Conservation (phyloP, 2,888 invertebrate genomes). For the Leptopterna dolabrata region DNA sequence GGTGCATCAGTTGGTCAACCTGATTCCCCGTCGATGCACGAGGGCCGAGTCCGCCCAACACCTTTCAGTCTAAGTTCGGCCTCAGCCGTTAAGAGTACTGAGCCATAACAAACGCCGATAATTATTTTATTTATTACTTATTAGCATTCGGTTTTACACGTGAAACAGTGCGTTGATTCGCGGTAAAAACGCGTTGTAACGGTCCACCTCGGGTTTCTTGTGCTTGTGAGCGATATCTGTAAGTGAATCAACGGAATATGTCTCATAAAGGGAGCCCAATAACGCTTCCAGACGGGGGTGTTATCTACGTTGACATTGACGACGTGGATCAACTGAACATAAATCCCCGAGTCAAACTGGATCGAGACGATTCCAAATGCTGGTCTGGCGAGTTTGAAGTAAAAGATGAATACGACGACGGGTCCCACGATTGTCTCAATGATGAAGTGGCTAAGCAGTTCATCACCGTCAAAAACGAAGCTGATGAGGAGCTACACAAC, state of each 20-base stretch:
- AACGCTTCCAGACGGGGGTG: not conserved
- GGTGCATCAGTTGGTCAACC: not conserved
- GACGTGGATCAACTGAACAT: not conserved
- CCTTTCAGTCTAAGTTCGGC: not conserved
- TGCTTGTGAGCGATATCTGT: too few species aligned
- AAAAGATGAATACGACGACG: not conserved
- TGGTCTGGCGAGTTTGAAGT: not conserved
- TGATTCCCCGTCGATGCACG: not conserved
- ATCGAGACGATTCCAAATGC: not conserved
- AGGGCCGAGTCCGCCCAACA: not conserved
- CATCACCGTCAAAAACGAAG: too few species aligned
- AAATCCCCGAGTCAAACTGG: not conserved
- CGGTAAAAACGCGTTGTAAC: too few species aligned
- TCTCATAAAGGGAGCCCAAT: not conserved
- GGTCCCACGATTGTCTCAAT: not conserved
- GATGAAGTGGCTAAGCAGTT: too few species aligned
- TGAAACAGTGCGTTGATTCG: too few species aligned
- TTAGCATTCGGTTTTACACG: too few species aligned
- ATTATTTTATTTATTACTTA: too few species aligned
- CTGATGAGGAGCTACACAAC: not conserved
- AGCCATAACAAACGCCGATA: too few species aligned
- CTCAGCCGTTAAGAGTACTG: too few species aligned
- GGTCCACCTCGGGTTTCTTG: too few species aligned
- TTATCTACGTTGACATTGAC: not conserved
- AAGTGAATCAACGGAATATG: too few species aligned